These are phyloP conservation scores for Drosophila aldrichi DNA, from an alignment of 2,888 invertebrate genomes.

Conservation along the genomic window DNA sequence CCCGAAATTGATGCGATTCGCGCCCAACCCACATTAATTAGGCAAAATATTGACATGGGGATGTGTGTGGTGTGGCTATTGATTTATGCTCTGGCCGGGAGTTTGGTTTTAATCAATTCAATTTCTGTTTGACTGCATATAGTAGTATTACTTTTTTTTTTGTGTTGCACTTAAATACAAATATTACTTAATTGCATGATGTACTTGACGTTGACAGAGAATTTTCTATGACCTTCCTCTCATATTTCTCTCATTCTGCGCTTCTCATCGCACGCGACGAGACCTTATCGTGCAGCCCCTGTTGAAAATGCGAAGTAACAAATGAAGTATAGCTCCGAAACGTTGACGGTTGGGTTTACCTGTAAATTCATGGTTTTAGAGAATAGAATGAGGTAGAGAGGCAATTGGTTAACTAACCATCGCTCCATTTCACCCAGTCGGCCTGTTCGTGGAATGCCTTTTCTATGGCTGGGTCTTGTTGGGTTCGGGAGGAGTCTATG, in stretches of 20 bases:
- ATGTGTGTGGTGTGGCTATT: conserved; percentile 59
- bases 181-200: neutral
- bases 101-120: conserved; percentile 47
- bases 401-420: conserved; percentile 6
- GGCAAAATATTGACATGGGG: conserved; percentile 75
- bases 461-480: neutral
- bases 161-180: neutral
- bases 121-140: conserved; percentile 13
- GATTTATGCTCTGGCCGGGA: conserved; percentile 58
- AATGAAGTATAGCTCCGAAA: conserved; percentile 58
- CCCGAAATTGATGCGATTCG: conserved; percentile 71
- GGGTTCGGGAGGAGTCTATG: neutral
- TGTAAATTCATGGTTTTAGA: conserved; percentile 15
- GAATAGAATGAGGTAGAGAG: neutral
- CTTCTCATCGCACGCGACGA: neutral
- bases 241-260: too few relatives aligned
- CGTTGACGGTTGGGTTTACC: conserved; percentile 31
- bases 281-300: neutral
- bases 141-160: neutral
- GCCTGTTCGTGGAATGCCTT: neutral
- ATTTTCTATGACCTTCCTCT: neutral
- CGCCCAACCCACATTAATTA: conserved; percentile 70
- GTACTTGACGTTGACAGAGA: conserved; percentile 9
- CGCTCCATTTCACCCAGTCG: neutral
- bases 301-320: conserved; percentile 41